These are phyloP conservation scores for Empidonax traillii DNA, from an alignment of 2,113 vertebrate genomes.

Conservation along the genomic window DNA sequence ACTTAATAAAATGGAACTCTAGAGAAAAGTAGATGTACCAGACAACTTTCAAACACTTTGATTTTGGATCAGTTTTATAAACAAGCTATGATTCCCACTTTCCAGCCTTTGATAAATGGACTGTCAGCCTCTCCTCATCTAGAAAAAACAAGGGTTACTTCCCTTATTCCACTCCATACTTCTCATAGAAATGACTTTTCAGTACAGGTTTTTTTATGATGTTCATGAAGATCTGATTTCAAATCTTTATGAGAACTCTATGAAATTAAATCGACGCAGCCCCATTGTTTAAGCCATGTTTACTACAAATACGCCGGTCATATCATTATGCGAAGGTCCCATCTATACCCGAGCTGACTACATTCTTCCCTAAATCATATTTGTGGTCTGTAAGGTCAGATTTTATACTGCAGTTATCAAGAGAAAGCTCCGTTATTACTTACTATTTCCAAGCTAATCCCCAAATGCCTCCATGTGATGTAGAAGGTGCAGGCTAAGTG, in stretches of 20 bases:
- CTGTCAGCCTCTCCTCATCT: background rate
- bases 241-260: background rate
- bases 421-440: background rate
- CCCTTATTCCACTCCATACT: background rate
- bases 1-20: background rate
- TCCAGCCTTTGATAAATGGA: background rate
- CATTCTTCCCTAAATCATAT: background rate
- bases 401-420: background rate
- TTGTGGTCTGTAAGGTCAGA: background rate
- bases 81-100: background rate
- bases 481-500: background rate
- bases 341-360: background rate
- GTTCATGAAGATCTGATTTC: background rate
- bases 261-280: background rate
- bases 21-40: background rate
- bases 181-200: background rate
- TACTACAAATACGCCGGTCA: background rate
- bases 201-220: background rate
- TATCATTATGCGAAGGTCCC: background rate
- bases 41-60: background rate
- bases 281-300: background rate
- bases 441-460: background rate
- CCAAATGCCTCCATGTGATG: rapidly evolving
- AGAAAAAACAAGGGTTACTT: background rate
- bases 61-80: background rate